Base-by-base conservation (phyloP, 2,888 invertebrate genomes). In the Apomyelois bistriatella region DNA sequence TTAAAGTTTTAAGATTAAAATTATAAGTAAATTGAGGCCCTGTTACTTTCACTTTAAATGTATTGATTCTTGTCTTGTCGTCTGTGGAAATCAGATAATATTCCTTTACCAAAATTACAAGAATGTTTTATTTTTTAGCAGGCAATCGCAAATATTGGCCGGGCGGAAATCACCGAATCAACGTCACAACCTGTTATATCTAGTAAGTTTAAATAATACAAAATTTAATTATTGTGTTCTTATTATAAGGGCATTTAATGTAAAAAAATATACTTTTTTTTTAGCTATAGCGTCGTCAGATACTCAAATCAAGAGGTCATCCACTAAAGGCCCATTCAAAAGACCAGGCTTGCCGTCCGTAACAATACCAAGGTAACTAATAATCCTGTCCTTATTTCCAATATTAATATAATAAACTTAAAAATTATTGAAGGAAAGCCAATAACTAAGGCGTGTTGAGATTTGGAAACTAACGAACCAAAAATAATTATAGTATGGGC, bases 131-230 rank as follows among this genome's bases (percentile, higher is more conserved):
- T 42, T 53, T 61, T 64, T 7, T 65, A 84, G 81, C 80, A 82
- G 72, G 58, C 74, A 0, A 61, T 72, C 2, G 73, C 80, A 0
- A 86, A 73, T 54, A 59, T 72, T 10, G 88, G 85, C 1, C 80
- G 88, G 4, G 68, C 82, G 0, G 89, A 89, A 70, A 90, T 90
- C 37, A 83, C 88, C 0, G 89, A 90, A 60, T 90, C 89, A 1
- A 72, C 88, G 17, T 89, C 89, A 7, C 89, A 90, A 54, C 88
- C 89, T 0, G 79, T 79, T 30, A 90, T 90, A 70, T 87, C 89
- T 13, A 86, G 89, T 88, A 68, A 76, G 85, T 69, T 22, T 47
- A 52, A 42, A 32, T 12, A 22, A 22, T 22, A 22, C 22, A 22
- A 22, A 2, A 22, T 2, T 22, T 22, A n/a, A 30, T 28, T 17